These are phyloP conservation scores for Cliona cf. orientalis DNA, from an alignment of 37 sponge, comb jelly and placozoan species.

Conservation along the genomic window DNA sequence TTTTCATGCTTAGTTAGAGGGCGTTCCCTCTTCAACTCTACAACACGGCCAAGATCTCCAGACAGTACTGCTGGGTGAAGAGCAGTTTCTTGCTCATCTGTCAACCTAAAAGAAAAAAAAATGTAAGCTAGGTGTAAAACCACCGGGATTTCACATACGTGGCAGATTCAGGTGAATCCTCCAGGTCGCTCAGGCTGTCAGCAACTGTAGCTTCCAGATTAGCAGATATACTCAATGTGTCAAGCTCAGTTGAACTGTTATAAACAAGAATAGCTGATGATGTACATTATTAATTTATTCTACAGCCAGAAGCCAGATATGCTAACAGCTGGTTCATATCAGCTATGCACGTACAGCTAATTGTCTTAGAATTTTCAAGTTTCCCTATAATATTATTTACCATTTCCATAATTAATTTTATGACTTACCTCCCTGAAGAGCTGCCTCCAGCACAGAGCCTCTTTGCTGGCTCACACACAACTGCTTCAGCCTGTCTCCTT, in stretches of 20 bases:
- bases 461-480: background rate
- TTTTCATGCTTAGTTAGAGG: conserved; percentile 49
- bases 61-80: conserved; percentile 36
- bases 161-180: background rate
- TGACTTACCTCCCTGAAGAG: background rate
- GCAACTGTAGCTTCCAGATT: background rate
- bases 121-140: background rate
- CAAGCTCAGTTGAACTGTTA: background rate
- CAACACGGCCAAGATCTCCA: conserved; percentile 61
- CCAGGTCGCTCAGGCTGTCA: background rate
- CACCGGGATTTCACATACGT: background rate
- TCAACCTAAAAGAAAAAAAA: background rate
- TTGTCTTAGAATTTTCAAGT: background rate
- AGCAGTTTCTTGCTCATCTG: background rate
- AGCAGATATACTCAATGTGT: background rate
- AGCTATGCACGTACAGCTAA: background rate
- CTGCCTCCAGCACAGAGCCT: background rate
- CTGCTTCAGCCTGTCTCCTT: no score
- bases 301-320: background rate
- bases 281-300: background rate
- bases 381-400: no score
- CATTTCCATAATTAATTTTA: no score
- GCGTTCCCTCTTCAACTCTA: conserved; percentile 38
- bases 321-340: background rate
- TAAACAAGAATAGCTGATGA: background rate